phyloP scores from a whole-genome alignment of 2,888 invertebrate species.

The Micoletzkya japonica region DNA sequence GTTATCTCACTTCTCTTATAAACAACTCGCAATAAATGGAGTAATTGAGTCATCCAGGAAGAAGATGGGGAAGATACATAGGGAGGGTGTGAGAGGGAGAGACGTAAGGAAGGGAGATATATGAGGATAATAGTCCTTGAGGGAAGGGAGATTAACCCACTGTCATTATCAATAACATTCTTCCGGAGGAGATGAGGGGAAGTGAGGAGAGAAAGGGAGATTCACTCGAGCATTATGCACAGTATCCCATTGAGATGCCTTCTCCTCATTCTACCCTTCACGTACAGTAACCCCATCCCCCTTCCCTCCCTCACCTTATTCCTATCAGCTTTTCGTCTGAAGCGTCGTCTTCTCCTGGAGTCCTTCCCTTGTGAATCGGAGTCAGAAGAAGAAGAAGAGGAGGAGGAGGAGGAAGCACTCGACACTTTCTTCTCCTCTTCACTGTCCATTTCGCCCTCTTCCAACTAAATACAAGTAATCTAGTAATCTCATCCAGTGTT shows the following conservation, averaged over 20 bases:
- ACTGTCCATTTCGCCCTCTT: slow-evolving; percentile 26
- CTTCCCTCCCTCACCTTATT: slow-evolving; percentile 21
- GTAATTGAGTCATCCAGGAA: too few species aligned
- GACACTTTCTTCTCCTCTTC: slow-evolving; percentile 9
- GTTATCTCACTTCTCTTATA: too few species aligned
- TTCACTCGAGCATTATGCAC: not conserved
- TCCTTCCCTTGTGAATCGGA: slow-evolving; percentile 8
- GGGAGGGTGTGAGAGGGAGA: too few species aligned
- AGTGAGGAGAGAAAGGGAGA: not conserved
- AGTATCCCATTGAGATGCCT: too few species aligned
- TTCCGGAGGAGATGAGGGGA: not conserved
- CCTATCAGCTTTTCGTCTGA: slow-evolving; percentile 20
- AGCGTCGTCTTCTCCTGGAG: slow-evolving; percentile 20
- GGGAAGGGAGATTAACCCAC: slow-evolving; percentile 17
- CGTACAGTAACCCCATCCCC: too few species aligned
- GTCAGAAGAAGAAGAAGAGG: slow-evolving; percentile 14
- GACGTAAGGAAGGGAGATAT: too few species aligned
- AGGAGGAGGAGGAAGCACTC: not conserved
- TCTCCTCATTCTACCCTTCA: too few species aligned
- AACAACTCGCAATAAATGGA: too few species aligned
- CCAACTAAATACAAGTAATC: slow-evolving; percentile 14
- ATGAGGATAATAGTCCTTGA: too few species aligned
- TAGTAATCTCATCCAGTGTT: not conserved
- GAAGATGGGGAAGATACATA: too few species aligned
- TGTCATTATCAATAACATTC: too few species aligned